Evolutionary conservation across 1,140 invertebrate genomes (phyloP).

Genomic region (Odontomachus brunneus): DNA sequence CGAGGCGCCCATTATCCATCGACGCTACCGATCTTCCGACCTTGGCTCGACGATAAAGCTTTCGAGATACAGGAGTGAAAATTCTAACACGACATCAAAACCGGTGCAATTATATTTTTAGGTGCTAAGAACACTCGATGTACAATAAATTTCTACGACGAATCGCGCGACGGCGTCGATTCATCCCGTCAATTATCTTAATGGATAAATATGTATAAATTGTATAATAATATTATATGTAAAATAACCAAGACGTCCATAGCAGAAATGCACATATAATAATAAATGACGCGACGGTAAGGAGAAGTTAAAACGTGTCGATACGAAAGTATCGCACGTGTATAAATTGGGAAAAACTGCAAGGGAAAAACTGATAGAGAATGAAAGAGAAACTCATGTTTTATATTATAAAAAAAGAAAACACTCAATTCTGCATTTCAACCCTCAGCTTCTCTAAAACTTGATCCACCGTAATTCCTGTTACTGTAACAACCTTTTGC

Average conservation of each 20-base stretch:
- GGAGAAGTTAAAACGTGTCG: background rate
- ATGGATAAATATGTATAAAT: slow-evolving; percentile 37
- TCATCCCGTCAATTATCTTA: background rate
- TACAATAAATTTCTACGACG: slow-evolving; percentile 15
- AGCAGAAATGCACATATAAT: background rate
- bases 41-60: slow-evolving; percentile 93
- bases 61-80: slow-evolving; percentile 83
- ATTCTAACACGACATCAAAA: background rate
- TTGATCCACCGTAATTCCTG: slow-evolving; percentile 79
- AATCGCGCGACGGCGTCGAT: slow-evolving; percentile 1
- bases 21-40: slow-evolving; percentile 95
- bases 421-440: slow-evolving; percentile 74
- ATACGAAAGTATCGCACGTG: background rate
- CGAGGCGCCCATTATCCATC: slow-evolving; percentile 95
- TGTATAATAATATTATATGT: slow-evolving; percentile 38
- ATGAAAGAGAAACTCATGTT: no score
- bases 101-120: slow-evolving; percentile 40
- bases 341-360: background rate
- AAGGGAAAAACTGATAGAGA: background rate
- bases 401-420: background rate
- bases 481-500: slow-evolving; percentile 84
- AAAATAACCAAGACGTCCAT: slow-evolving; percentile 14
- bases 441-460: slow-evolving; percentile 79
- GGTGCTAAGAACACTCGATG: background rate
- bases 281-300: background rate